phyloP scores from a whole-genome alignment of 1,140 invertebrate genomes.

The Idris sp. region DNA sequence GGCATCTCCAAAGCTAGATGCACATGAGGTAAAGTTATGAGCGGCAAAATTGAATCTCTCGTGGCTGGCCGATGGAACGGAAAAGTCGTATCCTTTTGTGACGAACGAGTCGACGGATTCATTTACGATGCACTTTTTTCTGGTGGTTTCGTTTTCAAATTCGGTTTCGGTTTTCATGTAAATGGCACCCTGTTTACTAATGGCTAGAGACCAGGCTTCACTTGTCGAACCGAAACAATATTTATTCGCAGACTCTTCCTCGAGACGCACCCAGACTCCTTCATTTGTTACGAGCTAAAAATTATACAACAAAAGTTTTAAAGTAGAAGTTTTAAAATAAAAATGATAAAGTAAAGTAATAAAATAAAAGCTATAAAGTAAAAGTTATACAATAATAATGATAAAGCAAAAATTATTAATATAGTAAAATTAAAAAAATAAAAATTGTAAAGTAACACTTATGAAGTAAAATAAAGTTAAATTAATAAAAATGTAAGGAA shows the following conservation, averaged over 20 bases:
- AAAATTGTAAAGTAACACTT: too few species aligned
- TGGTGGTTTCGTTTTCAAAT: conserved; percentile 69
- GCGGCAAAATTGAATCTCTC: conserved; percentile 71
- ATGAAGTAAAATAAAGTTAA: too few species aligned
- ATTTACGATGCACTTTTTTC: conserved; percentile 62
- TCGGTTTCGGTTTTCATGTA: conserved; percentile 83
- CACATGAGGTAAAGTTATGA: conserved; percentile 66
- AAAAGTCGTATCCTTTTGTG: conserved; percentile 82
- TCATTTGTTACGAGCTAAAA: conserved; percentile 80
- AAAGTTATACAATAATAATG: too few species aligned
- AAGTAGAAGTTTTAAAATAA: too few species aligned
- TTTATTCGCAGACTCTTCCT: conserved; percentile 81
- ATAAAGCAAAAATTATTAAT: too few species aligned
- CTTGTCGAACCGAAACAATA: conserved; percentile 84
- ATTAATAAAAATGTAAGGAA: too few species aligned
- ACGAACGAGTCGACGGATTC: conserved; percentile 66
- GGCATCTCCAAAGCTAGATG: conserved; percentile 59
- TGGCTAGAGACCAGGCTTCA: conserved; percentile 88
- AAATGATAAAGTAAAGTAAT: conserved; percentile 12
- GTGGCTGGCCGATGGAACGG: conserved; percentile 72
- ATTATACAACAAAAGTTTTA: conserved; percentile 5
- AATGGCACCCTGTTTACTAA: conserved; percentile 82
- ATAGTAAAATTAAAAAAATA: too few species aligned
- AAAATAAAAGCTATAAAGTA: too few species aligned
- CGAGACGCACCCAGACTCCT: conserved; percentile 85